Evolutionary conservation across 1,140 invertebrate genomes (phyloP).

Genomic region (Mycetomoellerius zeteki): DNA sequence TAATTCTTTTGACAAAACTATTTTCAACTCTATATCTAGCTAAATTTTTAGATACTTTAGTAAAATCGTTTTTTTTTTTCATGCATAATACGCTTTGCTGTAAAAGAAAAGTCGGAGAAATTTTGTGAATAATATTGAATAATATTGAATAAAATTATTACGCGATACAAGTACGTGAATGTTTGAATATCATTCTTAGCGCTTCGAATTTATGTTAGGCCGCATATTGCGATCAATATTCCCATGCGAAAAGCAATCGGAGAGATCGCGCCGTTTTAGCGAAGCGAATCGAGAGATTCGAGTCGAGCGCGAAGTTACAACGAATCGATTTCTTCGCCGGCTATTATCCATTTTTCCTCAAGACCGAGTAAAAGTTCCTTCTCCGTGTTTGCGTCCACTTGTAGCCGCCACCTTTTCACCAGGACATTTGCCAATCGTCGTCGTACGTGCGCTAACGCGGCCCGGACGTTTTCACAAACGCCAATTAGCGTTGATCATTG

Average conservation of each 20-base stretch:
- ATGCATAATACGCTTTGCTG: not conserved
- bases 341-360: conserved; percentile 57
- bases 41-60: too few species aligned
- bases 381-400: conserved; percentile 10
- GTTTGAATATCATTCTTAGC: not conserved
- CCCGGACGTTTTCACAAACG: conserved; percentile 72
- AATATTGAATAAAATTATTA: not conserved
- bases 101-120: not conserved
- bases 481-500: conserved; percentile 74
- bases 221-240: conserved; percentile 17
- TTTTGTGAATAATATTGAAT: not conserved
- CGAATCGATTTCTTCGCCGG: conserved; percentile 26
- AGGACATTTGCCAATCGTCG: conserved; percentile 39
- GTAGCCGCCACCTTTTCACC: conserved; percentile 13
- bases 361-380: conserved; percentile 65
- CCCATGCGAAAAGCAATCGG: conserved; percentile 5
- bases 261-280: conserved; percentile 38
- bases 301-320: conserved; percentile 14
- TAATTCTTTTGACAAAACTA: too few species aligned
- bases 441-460: conserved; percentile 46
- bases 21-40: too few species aligned
- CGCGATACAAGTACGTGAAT: not conserved
- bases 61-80: too few species aligned
- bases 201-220: not conserved
- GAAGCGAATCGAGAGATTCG: conserved; percentile 30